Evolutionary conservation across 1,140 invertebrate genomes (phyloP), one percentile per base, ranked within the genome.

Genomic region (Micrasema longulum): DNA sequence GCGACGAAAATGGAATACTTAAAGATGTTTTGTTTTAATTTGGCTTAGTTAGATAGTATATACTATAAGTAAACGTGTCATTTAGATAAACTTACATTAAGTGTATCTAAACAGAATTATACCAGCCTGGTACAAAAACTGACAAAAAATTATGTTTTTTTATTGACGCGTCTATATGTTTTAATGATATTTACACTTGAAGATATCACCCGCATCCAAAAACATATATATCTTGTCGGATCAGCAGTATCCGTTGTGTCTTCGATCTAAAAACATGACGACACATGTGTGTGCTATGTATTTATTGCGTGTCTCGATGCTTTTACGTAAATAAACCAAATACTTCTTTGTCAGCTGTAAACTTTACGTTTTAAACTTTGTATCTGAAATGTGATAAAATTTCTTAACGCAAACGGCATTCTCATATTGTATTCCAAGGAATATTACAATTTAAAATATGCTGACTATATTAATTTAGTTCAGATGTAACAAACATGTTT

Each of bases 291-390:
- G 26, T 22, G 11, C n/a, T 14, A 20, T 22, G 14, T 60, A 60
- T 60, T 60, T 60, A 60, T 60, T 60, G 16, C 36, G 12, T 60
- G 16, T 38, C 12, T 22, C 16, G 11, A 14, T 41, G 55, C 55
- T 18, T 35, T 14, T 35, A 38, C 55, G 55, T 22, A 60, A 60
- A 60, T 60, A 60, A 16, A 60, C 36, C 16, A 60, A 60, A 60
- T 41, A 22, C 36, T 35, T 38, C 16, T 14, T 7, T 22, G 36
- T 60, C 55, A 60, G 31, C 20, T 60, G 35, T 60, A 41, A 60
- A 60, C 55, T 60, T 31, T 41, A 14, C 12, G 36, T 41, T 41
- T 41, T 38, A 41, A 60, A 60, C 35, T 38, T 22, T 52, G 48
- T 41, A 38, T 60, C 26, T 31, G 52, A 14, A 55, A 20, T 55